Base-by-base conservation (phyloP, 2,797 vertebrate genomes). In the Miichthys miiuy region DNA sequence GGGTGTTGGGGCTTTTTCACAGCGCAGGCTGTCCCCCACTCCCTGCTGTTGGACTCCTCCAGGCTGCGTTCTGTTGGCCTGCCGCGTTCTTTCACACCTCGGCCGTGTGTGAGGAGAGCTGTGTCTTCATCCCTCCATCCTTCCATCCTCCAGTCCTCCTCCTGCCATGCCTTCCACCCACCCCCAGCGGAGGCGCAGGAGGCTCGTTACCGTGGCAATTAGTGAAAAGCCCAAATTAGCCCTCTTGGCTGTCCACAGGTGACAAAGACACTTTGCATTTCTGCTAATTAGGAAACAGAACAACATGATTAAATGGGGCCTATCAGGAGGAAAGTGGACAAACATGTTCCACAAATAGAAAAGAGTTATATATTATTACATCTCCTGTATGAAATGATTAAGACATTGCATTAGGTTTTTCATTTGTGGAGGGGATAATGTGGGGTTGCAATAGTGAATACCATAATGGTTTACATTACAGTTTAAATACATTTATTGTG, bases 201-300 rank as follows among this genome's bases (percentile, higher is more conserved):
- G 93, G 94, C 94, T 95, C 93, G 95, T 96, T 96, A 96, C 95
- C 92, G 95, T 95, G 94, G 95, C 95, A 96, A 96, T 96, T 95
- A 96, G 94, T 92, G 93, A 93, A 91, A 94, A 93, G 94, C 92
- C 94, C 93, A 96, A 95, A 96, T 96, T 95, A 96, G 94, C 92
- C 94, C 92, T 92, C 95, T 94, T 95, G 90, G 94, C 93, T 94
- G 95, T 94, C 93, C 93, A 95, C 94, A 95, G 95, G 95, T 96
- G 94, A 96, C 94, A 95, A 94, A 95, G 94, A 94, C 94, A 94
- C 93, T 95, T 95, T 93, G 93, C 92, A 93, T 94, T 94, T 94
- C 90, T 92, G 91, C 93, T 96, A 96, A 95, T 96, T 95, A 95
- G 94, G 94, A 94, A 94, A 95, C 87, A 93, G 93, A 94, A 94